Percentiles rank a stretch among this genome's conserved stretches.
Evolutionary conservation across 2,113 vertebrate species (phyloP).

Genomic region (Cygnus buccinator): DNA sequence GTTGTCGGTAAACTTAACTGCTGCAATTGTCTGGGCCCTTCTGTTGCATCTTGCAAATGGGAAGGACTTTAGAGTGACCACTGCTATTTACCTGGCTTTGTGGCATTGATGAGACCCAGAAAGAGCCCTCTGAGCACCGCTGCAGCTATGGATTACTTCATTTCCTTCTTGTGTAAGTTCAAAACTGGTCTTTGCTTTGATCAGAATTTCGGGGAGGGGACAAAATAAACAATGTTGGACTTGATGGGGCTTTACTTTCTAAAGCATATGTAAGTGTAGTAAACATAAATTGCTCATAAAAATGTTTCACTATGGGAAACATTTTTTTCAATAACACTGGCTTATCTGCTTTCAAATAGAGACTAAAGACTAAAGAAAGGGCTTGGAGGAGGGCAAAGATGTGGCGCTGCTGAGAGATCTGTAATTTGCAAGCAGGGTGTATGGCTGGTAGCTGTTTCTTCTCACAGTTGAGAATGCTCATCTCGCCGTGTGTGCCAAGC

Average conservation of each 20-base stretch:
- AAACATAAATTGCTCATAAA: background rate
- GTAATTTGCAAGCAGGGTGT: background rate
- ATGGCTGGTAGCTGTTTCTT: background rate
- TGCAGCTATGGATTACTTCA: background rate
- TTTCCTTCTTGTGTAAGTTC: background rate
- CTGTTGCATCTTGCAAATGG: background rate
- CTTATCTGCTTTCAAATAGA: background rate
- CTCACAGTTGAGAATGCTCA: background rate
- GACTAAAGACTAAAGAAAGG: background rate
- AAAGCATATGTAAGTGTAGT: background rate
- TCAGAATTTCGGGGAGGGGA: background rate
- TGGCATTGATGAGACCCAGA: background rate
- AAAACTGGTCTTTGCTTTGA: background rate
- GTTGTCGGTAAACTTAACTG: background rate
- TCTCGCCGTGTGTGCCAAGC: background rate
- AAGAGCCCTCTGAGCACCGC: background rate
- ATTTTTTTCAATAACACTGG: background rate
- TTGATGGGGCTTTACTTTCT: background rate
- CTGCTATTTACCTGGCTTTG: background rate
- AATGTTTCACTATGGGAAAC: background rate
- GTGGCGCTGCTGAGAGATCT: background rate
- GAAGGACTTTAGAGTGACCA: background rate
- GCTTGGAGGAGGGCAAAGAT: background rate
- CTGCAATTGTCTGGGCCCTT: background rate
- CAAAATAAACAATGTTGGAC: background rate